A percentile compares a stretch with the other conserved stretches of the same genome.
These are phyloP conservation scores for Gymnodraco acuticeps DNA, from an alignment of 2,797 vertebrate species.

Conservation along the genomic window DNA sequence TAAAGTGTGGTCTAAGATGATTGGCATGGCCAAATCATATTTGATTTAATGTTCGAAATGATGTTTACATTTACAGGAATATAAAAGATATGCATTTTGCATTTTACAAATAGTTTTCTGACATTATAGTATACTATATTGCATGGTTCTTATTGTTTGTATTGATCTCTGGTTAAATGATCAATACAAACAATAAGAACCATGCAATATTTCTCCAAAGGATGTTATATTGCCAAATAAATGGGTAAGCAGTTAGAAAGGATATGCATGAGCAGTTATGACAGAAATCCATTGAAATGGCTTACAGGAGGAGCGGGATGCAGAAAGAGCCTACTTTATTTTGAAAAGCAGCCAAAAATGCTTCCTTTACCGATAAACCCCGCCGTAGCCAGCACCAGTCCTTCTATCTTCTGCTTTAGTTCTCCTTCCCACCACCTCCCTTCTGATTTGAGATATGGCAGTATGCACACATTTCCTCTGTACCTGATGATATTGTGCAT, in stretches of 20 bases:
- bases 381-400: neutral
- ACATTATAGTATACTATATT: neutral
- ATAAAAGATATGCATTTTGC: too few relatives aligned
- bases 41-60: too few relatives aligned
- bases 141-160: too few relatives aligned
- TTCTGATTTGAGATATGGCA: slow-evolving; percentile 6
- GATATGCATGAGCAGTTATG: slow-evolving; percentile 1
- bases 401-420: neutral
- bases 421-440: neutral
- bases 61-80: too few relatives aligned
- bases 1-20: too few relatives aligned
- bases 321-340: slow-evolving; percentile 3
- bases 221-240: neutral
- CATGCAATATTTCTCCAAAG: neutral
- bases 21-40: too few relatives aligned
- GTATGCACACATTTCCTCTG: slow-evolving; percentile 10
- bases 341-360: slow-evolving; percentile 11
- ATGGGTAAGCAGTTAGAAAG: neutral
- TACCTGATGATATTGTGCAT: slow-evolving; percentile 27
- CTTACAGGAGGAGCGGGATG: neutral
- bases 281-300: neutral
- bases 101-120: too few relatives aligned
- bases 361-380: slow-evolving; percentile 10
- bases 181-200: neutral
- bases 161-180: neutral